Base-by-base conservation (phyloP, 2,888 invertebrate species). In the Pterostichus niger region DNA sequence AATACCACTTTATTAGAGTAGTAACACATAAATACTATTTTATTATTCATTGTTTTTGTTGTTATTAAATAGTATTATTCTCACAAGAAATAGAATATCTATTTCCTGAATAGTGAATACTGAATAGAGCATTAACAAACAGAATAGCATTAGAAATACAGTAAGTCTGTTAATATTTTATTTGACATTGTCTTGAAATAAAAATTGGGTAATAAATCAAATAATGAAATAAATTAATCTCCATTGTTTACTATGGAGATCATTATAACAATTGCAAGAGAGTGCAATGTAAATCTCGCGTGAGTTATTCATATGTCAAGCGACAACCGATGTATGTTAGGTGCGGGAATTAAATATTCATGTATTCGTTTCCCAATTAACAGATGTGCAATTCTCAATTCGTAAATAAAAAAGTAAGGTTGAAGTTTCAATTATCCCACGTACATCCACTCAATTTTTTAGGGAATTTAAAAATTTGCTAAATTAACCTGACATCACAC, bases 341-440 rank as follows among this genome's bases (percentile, higher is more conserved):
- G 49, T 75, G 75, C 49, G 31, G 9, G 11, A 33, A 75, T 75
- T 75, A 75, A 40, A 52, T 75, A 75, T 75, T 75, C 75, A 75
- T 75, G 31, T 75, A 75, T 75, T 49, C 68, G 15, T 40, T 13
- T 33, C 49, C 31, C 75, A 75, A 75, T 75, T 75, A 75, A 52
- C 52, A 49, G 75, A 71, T 71, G 44, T 71, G 68, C 68, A 44
- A 71, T 71, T 71, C 44, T 71, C 44, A 44, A 35, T 59, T 59
- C 31, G 24, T 31, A 13, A 71, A 71, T 9, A 17, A 71, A 71
- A 71, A 71, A 71, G 44, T 44, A 71, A 71, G 75, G n/a, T 68
- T 68, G 68, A 13, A 10, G 31, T 33, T 33, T 75, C 75, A 75
- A 75, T 52, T 52, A 75, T 75, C 75, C 75, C 75, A 75, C 75